These are phyloP conservation scores for Limnephilus lunatus DNA, from an alignment of 2,888 invertebrate genomes.

Conservation along the genomic window DNA sequence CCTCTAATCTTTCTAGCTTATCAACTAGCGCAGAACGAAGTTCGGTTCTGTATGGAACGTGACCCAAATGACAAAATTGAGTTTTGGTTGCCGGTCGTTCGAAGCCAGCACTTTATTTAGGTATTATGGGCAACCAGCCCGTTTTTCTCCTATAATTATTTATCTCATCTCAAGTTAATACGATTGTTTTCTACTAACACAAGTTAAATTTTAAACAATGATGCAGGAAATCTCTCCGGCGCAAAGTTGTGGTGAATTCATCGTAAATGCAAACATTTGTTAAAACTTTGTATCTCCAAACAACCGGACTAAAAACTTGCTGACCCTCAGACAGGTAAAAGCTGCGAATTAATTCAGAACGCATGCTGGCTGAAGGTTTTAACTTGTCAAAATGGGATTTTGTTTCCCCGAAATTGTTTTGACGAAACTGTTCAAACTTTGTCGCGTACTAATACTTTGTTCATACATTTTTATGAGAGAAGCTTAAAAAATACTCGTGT, in stretches of 20 bases:
- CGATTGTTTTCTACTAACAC: not conserved
- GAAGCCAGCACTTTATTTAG: not conserved
- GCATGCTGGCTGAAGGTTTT: slow-evolving; percentile 28
- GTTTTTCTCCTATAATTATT: not conserved
- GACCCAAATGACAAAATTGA: too few relatives aligned
- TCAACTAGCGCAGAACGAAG: too few relatives aligned
- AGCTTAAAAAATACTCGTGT: slow-evolving; percentile 7
- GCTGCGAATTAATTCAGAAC: slow-evolving; percentile 32
- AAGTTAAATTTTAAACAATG: not conserved
- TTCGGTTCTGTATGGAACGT: too few relatives aligned
- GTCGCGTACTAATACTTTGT: slow-evolving; percentile 44
- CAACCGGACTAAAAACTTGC: not conserved
- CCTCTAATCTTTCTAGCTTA: too few relatives aligned
- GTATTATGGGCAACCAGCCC: not conserved
- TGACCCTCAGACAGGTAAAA: not conserved
- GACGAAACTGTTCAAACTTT: slow-evolving; percentile 51
- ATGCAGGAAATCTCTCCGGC: not conserved
- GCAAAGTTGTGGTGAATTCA: not conserved
- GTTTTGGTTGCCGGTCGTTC: not conserved
- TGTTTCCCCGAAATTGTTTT: slow-evolving; percentile 29
- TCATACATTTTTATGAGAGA: slow-evolving; percentile 54
- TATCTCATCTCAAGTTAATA: not conserved
- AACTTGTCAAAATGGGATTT: slow-evolving; percentile 35
- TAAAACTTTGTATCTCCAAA: not conserved
- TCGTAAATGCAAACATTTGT: not conserved